Evolutionary conservation across 2,113 vertebrate genomes (phyloP).

Genomic region (Amazona vittata): DNA sequence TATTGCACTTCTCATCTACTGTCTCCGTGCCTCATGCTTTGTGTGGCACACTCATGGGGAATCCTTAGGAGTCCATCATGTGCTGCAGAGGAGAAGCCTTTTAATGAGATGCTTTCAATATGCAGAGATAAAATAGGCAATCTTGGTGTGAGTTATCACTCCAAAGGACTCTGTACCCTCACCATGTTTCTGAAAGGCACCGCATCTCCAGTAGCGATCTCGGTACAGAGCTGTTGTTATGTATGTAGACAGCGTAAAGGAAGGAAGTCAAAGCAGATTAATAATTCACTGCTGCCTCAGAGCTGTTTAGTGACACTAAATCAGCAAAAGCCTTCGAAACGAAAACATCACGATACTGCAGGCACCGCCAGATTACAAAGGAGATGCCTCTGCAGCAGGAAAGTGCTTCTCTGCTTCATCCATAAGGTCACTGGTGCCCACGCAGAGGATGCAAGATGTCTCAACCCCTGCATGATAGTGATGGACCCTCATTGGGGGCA

Average conservation of each 20-base stretch:
- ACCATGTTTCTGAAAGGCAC: not conserved
- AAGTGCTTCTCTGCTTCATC: not conserved
- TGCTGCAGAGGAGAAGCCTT: not conserved
- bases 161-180: not conserved
- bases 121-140: not conserved
- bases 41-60: rapidly evolving
- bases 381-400: not conserved
- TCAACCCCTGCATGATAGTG: rapidly evolving
- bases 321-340: not conserved
- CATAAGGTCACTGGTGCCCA: rapidly evolving
- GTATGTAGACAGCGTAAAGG: not conserved
- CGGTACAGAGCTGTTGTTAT: not conserved
- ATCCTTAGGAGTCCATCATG: not conserved
- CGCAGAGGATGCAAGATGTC: rapidly evolving
- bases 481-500: not conserved
- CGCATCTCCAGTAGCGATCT: not conserved
- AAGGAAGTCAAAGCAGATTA: not conserved
- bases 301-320: not conserved
- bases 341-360: not conserved
- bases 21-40: rapidly evolving
- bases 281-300: not conserved
- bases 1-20: not conserved
- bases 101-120: not conserved
- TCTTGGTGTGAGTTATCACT: not conserved
- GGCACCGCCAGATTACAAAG: not conserved